Base-by-base conservation (phyloP, 35 echinoderm and acorn worm genomes). In the Heliocidaris erythrogramma region DNA sequence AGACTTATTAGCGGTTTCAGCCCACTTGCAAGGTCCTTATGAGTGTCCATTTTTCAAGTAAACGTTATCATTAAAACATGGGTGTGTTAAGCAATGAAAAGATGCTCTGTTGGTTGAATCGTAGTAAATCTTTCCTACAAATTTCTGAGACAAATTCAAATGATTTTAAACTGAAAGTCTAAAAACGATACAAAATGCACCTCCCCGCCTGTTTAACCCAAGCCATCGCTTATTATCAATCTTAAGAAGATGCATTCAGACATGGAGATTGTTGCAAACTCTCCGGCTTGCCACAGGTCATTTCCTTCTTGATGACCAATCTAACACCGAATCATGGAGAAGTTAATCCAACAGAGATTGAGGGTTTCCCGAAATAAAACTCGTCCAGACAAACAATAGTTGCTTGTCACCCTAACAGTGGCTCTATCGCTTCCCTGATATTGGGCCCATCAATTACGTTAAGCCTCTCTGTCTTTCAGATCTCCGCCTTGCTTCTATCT, bases 401-500 rank as follows among this genome's bases (percentile, higher is more conserved):
- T 78, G 2, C 65, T 14, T n/a, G 65, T 78, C 65, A 78, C 18
- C 52, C 35, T 14, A 10, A 13, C 52, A 14, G 14, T 56, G 18
- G 18, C 27, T 1, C 18, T 7, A 78, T 78, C 87, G 87, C 87
- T 32, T 89, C 31, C 14, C 47, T 48, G 30, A 48, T 32, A 89
- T 47, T 89, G 87, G 47, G 31, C 47, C 31, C 87, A 89, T 89
- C 87, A 89, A 89, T 89, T 89, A 89, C 87, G 47, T 89, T 32
- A 89, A 89, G 87, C 87, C 47, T 31, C 10, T 89, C 47, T 21
- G 18, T 24, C 65, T 78, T 78, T 56, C 52, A 13, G 11, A 21
- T 7, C 65, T 78, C 65, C 65, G 7, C 65, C 14, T 78, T 78
- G 4, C 27, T 24, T 78, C n/a, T n/a, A 56, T 56, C 7, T n/a